A percentile compares a stretch with the other conserved stretches of the same genome.
Conservation (phyloP, 2,113 vertebrate species). For the Semnornis frantzii region DNA sequence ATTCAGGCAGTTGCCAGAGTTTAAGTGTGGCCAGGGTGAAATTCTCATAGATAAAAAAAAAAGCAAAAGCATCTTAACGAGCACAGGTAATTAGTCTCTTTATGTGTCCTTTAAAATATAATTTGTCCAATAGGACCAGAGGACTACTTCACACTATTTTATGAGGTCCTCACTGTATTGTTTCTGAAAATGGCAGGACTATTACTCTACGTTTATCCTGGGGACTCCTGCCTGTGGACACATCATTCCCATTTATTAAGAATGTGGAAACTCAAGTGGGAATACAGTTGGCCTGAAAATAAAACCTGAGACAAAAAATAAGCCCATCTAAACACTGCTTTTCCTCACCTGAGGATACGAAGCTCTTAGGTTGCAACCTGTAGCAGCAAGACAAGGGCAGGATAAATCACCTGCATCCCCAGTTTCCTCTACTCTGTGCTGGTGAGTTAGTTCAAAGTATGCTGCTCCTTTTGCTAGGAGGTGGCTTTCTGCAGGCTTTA, state of each 20-base stretch:
- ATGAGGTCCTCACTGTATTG: neutral
- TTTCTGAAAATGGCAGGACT: neutral
- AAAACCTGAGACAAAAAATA: neutral
- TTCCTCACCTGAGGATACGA: neutral
- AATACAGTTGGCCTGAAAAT: neutral
- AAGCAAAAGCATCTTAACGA: neutral
- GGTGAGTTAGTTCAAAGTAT: neutral
- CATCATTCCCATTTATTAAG: neutral
- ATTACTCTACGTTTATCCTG: neutral
- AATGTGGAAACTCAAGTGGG: neutral
- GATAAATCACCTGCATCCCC: neutral
- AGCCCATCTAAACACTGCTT: fast-evolving
- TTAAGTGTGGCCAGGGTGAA: neutral
- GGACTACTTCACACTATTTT: neutral
- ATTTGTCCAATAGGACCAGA: neutral
- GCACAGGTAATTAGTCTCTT: neutral
- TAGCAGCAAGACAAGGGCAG: neutral
- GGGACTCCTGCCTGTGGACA: neutral
- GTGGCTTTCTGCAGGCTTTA: neutral
- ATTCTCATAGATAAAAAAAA: neutral
- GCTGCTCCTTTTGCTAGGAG: neutral
- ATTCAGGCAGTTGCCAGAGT: neutral
- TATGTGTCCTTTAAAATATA: neutral
- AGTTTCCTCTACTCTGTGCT: neutral
- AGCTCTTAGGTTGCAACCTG: neutral